Conservation (phyloP, 53 echinoderm and acorn worm species). For the Stichopus horrens region DNA sequence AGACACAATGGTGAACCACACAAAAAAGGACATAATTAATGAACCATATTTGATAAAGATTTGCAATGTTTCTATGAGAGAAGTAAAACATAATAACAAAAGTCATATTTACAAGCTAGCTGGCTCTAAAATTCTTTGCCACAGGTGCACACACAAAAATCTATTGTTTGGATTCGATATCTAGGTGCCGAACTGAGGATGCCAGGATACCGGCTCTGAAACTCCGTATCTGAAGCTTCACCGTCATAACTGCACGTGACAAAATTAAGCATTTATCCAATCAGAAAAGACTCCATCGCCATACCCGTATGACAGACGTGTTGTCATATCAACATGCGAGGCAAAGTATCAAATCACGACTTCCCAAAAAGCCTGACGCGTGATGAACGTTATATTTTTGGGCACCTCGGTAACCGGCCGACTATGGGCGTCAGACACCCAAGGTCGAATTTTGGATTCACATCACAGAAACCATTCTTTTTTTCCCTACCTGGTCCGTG, state of each 20-base stretch:
- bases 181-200: too few relatives aligned
- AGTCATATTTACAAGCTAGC: not conserved
- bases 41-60: not conserved
- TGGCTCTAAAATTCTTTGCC: not conserved
- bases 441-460: not conserved
- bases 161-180: not conserved
- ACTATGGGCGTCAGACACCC: too few relatives aligned
- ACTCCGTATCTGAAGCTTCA: too few relatives aligned
- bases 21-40: not conserved
- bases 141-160: too few relatives aligned
- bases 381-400: too few relatives aligned
- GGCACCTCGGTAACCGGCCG: too few relatives aligned
- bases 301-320: too few relatives aligned
- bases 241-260: not conserved
- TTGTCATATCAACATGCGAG: not conserved
- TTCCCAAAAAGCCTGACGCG: too few relatives aligned
- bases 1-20: not conserved
- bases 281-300: not conserved
- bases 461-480: not conserved
- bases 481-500: constrained; percentile 67
- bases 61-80: not conserved
- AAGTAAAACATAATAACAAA: not conserved
- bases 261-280: not conserved
- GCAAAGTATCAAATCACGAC: not conserved
- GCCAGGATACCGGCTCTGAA: too few relatives aligned